Evolutionary conservation across 1,140 invertebrate genomes (phyloP).

Genomic region (Aphaenogaster rudis): DNA sequence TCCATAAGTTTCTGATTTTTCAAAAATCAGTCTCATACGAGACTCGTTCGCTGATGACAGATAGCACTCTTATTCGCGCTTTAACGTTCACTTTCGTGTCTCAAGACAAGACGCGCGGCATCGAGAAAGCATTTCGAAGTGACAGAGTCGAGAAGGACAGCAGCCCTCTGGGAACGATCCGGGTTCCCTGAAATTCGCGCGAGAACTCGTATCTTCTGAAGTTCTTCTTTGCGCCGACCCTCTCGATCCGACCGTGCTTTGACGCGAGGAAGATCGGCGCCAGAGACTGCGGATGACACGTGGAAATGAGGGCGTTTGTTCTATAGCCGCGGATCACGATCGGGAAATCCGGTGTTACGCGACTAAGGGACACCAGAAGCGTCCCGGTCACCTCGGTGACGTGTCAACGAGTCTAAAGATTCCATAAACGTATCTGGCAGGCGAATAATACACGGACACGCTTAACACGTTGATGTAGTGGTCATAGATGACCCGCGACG

Average conservation of each 20-base stretch:
- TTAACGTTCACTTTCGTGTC: neutral
- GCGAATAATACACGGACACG: conserved; percentile 9
- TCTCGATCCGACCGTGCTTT: conserved; percentile 19
- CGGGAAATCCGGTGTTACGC: conserved; percentile 56
- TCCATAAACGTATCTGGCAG: conserved; percentile 8
- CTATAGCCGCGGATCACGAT: conserved; percentile 51
- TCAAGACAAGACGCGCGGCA: neutral
- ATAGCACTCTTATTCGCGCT: neutral
- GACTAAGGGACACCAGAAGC: conserved; percentile 20
- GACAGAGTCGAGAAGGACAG: neutral
- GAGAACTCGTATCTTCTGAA: neutral
- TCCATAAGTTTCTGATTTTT: neutral
- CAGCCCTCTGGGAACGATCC: too few relatives aligned
- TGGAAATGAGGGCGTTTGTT: conserved; percentile 79
- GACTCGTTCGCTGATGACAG: neutral
- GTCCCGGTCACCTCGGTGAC: conserved; percentile 22
- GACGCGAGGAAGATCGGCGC: conserved; percentile 45
- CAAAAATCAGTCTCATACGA: neutral
- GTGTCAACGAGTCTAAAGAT: conserved; percentile 43
- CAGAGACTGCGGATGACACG: conserved; percentile 77
- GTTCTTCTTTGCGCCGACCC: neutral
- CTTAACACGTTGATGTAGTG: conserved; percentile 30
- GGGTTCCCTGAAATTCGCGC: neutral
- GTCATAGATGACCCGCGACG: conserved; percentile 4
- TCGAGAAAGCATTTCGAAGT: neutral